Evolutionary conservation across 2,113 vertebrate genomes (phyloP).

Genomic region (Cricetomys ansorgei): DNA sequence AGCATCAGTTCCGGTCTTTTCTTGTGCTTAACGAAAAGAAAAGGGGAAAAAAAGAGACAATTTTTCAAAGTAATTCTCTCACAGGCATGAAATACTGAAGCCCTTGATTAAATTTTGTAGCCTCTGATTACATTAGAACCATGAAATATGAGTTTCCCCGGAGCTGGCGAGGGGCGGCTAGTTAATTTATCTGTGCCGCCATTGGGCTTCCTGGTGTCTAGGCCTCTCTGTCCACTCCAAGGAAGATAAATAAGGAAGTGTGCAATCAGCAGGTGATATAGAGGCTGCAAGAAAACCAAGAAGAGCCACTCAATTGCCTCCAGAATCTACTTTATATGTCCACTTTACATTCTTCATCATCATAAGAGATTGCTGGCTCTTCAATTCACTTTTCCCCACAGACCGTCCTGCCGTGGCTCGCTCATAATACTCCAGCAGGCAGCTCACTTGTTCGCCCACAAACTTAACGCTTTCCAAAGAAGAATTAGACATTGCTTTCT

Average conservation of each 20-base stretch:
- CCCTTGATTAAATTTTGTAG: slow-evolving; percentile 66
- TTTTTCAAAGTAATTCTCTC: slow-evolving; percentile 70
- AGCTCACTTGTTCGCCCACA: background rate
- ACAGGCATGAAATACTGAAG: slow-evolving; percentile 59
- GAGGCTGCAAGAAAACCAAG: slow-evolving; percentile 18
- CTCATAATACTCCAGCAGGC: background rate
- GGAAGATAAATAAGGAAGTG: slow-evolving; percentile 2
- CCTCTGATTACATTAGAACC: slow-evolving; percentile 61
- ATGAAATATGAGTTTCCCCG: slow-evolving; percentile 36
- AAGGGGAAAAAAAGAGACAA: background rate
- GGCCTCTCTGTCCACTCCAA: background rate
- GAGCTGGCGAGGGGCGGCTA: background rate
- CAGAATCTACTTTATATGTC: background rate
- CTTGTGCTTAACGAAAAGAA: slow-evolving; percentile 47
- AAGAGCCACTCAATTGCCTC: slow-evolving; percentile 37
- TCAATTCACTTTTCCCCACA: background rate
- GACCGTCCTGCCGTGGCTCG: background rate
- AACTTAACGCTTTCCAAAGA: background rate
- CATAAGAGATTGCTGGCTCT: background rate
- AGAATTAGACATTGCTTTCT: background rate
- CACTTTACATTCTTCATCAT: background rate
- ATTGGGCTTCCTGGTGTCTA: background rate
- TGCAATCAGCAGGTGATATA: background rate
- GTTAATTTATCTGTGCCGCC: background rate
- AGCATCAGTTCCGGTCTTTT: slow-evolving; percentile 3